These are phyloP conservation scores for Pyrrhura leucotis DNA, from an alignment of 2,797 vertebrate species.

Conservation along the genomic window DNA sequence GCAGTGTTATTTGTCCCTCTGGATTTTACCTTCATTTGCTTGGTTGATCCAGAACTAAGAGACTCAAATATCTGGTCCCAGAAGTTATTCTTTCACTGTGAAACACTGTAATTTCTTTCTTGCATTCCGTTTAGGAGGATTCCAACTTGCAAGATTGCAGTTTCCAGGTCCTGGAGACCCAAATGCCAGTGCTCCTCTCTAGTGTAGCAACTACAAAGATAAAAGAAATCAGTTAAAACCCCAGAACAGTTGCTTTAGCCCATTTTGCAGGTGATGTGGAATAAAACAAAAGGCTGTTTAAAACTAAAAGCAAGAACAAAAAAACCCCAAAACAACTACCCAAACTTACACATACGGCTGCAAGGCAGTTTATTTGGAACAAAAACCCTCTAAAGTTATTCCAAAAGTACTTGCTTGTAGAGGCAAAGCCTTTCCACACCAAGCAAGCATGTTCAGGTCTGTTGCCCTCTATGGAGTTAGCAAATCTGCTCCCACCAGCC, in stretches of 20 bases:
- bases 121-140: slow-evolving; percentile 12
- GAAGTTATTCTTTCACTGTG: slow-evolving; percentile 10
- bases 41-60: slow-evolving; percentile 35
- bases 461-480: neutral
- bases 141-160: neutral
- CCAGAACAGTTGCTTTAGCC: neutral
- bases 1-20: slow-evolving; percentile 20
- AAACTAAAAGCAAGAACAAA: neutral
- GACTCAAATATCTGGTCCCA: neutral
- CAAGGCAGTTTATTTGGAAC: slow-evolving; percentile 50
- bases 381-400: slow-evolving; percentile 37
- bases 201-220: neutral
- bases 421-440: neutral
- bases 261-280: slow-evolving; percentile 35
- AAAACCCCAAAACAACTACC: neutral
- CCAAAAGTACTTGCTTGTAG: slow-evolving; percentile 39
- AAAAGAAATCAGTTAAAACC: slow-evolving; percentile 5
- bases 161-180: neutral
- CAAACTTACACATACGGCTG: slow-evolving; percentile 19
- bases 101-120: neutral
- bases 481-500: neutral
- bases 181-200: neutral
- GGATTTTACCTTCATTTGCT: slow-evolving; percentile 40
- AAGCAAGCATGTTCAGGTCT: neutral
- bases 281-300: neutral